Conservation (phyloP, 1,140 invertebrate species). For the Sycophaga agraensis region DNA sequence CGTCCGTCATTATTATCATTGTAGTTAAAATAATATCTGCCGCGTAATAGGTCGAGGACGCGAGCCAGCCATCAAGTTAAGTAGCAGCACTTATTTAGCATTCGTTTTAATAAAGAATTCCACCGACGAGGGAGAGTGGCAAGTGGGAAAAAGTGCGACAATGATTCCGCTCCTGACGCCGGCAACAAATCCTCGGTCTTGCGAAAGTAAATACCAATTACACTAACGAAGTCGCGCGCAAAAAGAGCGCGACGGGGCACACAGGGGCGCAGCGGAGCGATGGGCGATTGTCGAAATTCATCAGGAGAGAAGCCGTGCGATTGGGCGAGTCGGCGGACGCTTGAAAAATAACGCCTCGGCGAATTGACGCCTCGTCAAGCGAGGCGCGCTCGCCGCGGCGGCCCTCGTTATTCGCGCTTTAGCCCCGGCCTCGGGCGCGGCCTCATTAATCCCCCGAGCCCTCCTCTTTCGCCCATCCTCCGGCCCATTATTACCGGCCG, state of each 20-base stretch:
- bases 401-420: constrained; percentile 14
- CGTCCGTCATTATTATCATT: too few relatives aligned
- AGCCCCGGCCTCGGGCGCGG: neutral
- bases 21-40: too few relatives aligned
- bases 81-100: too few relatives aligned
- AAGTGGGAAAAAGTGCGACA: too few relatives aligned
- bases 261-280: neutral
- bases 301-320: too few relatives aligned
- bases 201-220: constrained; percentile 12
- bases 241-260: neutral
- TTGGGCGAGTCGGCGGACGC: neutral
- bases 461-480: neutral
- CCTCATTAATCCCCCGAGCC: constrained; percentile 9
- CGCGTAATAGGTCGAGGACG: too few relatives aligned
- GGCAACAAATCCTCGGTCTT: too few relatives aligned
- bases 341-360: constrained; percentile 8
- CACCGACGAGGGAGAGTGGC: too few relatives aligned
- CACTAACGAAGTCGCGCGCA: constrained; percentile 9
- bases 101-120: too few relatives aligned
- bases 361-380: constrained; percentile 11
- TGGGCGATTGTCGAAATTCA: constrained; percentile 19
- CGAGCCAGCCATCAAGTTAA: too few relatives aligned
- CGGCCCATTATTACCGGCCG: neutral
- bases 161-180: too few relatives aligned
- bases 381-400: neutral